phyloP scores from a whole-genome alignment of 2,888 invertebrate species.

The Herminia tarsipennalis region DNA sequence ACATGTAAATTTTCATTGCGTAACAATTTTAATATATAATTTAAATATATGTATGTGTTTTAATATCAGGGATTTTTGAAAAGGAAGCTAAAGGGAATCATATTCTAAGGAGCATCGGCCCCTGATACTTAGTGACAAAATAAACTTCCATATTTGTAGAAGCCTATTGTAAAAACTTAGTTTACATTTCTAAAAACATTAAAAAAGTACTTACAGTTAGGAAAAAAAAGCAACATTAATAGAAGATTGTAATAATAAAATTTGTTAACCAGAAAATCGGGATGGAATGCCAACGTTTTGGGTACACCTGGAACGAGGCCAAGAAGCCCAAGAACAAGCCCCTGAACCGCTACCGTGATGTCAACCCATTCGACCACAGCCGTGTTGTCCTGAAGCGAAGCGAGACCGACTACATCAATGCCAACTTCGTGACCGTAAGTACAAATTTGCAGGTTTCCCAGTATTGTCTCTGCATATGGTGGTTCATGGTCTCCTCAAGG shows the following conservation, averaged over 20 bases:
- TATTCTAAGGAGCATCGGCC: no score
- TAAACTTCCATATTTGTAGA: no score
- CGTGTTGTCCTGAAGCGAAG: slow-evolving; percentile 92
- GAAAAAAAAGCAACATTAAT: no score
- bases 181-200: no score
- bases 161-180: no score
- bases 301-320: slow-evolving; percentile 89
- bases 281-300: slow-evolving; percentile 87
- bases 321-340: slow-evolving; percentile 91
- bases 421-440: slow-evolving; percentile 93
- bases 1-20: no score
- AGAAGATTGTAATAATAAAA: not conserved
- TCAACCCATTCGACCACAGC: slow-evolving; percentile 98
- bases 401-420: slow-evolving; percentile 96
- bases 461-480: not conserved
- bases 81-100: no score
- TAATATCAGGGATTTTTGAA: no score
- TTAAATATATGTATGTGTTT: no score
- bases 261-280: slow-evolving; percentile 89
- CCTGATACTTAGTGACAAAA: no score
- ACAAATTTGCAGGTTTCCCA: not conserved
- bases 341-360: slow-evolving; percentile 97
- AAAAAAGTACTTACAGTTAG: no score
- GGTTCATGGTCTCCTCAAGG: not conserved
- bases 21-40: no score